Evolutionary conservation across 2,113 vertebrate species (phyloP).

Genomic region (Nyctibius bracteatus): DNA sequence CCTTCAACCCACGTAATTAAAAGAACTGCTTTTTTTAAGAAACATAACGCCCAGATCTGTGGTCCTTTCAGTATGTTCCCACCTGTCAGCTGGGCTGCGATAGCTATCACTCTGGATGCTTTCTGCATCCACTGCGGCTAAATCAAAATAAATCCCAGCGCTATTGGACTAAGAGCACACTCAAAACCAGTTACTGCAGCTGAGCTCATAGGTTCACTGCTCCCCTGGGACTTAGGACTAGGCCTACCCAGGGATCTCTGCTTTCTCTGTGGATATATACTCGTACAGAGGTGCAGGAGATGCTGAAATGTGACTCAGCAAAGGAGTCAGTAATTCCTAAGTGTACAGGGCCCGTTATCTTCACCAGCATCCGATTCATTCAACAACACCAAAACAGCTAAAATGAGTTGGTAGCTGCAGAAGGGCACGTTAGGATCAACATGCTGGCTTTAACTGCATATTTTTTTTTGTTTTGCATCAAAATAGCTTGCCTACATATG

Average conservation of each 20-base stretch:
- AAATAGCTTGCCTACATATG: slow-evolving; percentile 12
- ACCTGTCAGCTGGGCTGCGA: neutral
- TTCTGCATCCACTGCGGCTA: neutral
- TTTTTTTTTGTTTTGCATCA: neutral
- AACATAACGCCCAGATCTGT: neutral
- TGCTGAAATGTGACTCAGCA: neutral
- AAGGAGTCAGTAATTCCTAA: neutral
- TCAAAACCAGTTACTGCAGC: neutral
- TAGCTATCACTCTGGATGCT: neutral
- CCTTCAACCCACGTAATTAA: neutral
- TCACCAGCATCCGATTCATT: neutral
- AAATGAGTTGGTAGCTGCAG: neutral
- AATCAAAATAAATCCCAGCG: neutral
- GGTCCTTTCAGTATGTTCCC: neutral
- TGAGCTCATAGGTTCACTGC: neutral
- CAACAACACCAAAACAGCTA: neutral
- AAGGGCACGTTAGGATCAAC: neutral
- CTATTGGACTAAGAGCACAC: neutral
- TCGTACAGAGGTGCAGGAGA: neutral
- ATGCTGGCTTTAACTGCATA: neutral
- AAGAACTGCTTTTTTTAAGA: neutral
- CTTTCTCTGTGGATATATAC: neutral
- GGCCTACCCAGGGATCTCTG: neutral
- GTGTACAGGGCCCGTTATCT: accelerated
- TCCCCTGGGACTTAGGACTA: neutral